These are phyloP conservation scores for Hesperia comma DNA, from an alignment of 2,888 invertebrate species.

Conservation along the genomic window DNA sequence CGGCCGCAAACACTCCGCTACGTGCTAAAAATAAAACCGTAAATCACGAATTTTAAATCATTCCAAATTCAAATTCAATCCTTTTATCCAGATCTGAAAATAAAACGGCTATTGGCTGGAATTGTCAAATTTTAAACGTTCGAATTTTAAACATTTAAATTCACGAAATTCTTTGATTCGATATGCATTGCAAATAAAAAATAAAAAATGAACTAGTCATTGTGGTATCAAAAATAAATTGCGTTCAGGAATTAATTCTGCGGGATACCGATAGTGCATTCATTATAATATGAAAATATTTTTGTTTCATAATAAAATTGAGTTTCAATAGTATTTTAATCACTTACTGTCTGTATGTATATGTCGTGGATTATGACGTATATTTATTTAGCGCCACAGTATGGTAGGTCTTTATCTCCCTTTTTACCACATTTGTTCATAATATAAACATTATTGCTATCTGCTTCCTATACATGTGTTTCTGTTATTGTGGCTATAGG, in stretches of 20 bases:
- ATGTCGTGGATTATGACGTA: too few relatives aligned
- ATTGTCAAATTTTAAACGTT: slow-evolving; percentile 4
- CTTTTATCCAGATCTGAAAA: slow-evolving; percentile 8
- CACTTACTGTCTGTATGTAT: too few relatives aligned
- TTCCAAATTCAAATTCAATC: slow-evolving; percentile 15
- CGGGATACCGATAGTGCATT: not conserved
- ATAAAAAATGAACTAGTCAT: slow-evolving; percentile 1
- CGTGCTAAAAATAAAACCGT: slow-evolving; percentile 17
- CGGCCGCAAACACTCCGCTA: slow-evolving; percentile 9
- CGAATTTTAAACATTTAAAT: slow-evolving; percentile 13
- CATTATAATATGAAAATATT: too few relatives aligned
- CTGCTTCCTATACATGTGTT: too few relatives aligned
- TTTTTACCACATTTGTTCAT: too few relatives aligned
- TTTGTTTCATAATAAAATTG: too few relatives aligned
- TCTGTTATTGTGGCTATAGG: too few relatives aligned
- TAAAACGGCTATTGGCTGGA: slow-evolving; percentile 13
- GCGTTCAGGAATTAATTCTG: not conserved
- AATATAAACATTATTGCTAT: too few relatives aligned
- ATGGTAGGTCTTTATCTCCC: too few relatives aligned
- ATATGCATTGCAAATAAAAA: slow-evolving; percentile 7
- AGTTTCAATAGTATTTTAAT: too few relatives aligned
- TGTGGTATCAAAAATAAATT: not conserved
- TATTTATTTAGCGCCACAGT: too few relatives aligned
- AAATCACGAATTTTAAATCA: slow-evolving; percentile 20
- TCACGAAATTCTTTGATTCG: slow-evolving; percentile 6